Evolutionary conservation across 2,888 invertebrate species (phyloP), one percentile per base, ranked within the genome.

Genomic region (Kryphioiulus occultus): DNA sequence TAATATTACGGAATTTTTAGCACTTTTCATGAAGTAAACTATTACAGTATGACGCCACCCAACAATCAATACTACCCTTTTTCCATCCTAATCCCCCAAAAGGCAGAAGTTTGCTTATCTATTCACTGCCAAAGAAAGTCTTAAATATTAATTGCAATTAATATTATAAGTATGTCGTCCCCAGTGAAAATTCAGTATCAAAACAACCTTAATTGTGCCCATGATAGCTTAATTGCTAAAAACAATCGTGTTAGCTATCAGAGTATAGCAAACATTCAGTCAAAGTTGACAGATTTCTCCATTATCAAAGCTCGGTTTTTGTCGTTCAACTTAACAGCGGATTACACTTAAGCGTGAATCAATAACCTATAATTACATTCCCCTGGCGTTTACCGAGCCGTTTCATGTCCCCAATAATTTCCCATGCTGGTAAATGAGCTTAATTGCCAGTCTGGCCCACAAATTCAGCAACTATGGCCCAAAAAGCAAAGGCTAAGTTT

Each of bases 331-430:
- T 59, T n/a, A 4, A 2, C n/a, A 2, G n/a, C 2, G 10, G 15
- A 59, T 59, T 59, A 15, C 9, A 3, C 12, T 59, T 59, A 59
- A 59, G 59, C 59, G 59, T 59, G 59, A 59, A 59, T 59, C 59
- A 59, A n/a, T 59, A 59, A 59, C 59, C 59, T 59, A 59, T 59
- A 59, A 59, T 59, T 59, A 59, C n/a, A 59, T 59, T 59, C 59
- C 59, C 4, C n/a, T 59, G 59, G 59, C 59, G 1, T 59, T 59
- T 59, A n/a, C 59, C 59, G 1, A 3, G 12, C 7, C 59, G 59
- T 59, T 59, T 59, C 59, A 59, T 59, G 59, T 59, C 59, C 59
- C 22, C 59, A 59, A 59, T 59, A 59, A 59, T 59, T 59, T 15
- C n/a, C 59, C 9, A n/a, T n/a, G 59, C 22, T 59, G n/a, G 59